Base-by-base conservation (phyloP, 2,113 vertebrate genomes). In the pig (Sus scrofa) region DNA sequence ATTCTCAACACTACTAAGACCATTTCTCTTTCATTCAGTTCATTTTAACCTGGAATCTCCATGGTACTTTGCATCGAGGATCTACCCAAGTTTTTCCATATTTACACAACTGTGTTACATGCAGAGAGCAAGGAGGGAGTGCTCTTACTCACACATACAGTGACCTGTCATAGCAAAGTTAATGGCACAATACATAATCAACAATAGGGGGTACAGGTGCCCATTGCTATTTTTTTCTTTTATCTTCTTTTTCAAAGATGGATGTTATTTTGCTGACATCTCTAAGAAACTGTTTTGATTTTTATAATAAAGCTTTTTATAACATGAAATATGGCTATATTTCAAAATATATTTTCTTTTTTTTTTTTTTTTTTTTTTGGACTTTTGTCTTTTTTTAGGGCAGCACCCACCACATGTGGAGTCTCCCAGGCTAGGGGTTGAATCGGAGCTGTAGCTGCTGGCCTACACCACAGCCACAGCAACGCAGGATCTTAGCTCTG, bases 161-260 rank as follows among this genome's bases (percentile, higher is more conserved):
- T 19, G 39, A 91, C 44, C 32, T 58, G 24, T 87, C 44, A 34
- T 6, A 7, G 83, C 68, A n/a, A 16, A 62, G 16, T 39, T 63
- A 54, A 10, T 27, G n/a, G 62, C 63, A 14, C 32, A 39, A 70
- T 3, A 32, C 5, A 37, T 27, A 60, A 87, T 32, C 37, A 65
- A 81, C 16, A 68, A 16, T 34, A 26, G 27, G 27, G 34, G n/a
- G 60, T 39, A 39, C 0, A 32, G 88, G 73, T 63, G 81, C 37
- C 18, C 14, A 24, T 3, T 3, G 26, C 14, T 78, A n/a, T 2
- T 83, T 32, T 30, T 68, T 54, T 44, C 44, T 39, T 68, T 65
- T 34, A 54, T 3, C 79, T 91, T 73, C 9, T 81, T 96, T 39
- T 86, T 78, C 62, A 97, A 94, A 96, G 37, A 82, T 27, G 63